Conservation (phyloP, 2,797 vertebrate species). For the Notolabrus celidotus region DNA sequence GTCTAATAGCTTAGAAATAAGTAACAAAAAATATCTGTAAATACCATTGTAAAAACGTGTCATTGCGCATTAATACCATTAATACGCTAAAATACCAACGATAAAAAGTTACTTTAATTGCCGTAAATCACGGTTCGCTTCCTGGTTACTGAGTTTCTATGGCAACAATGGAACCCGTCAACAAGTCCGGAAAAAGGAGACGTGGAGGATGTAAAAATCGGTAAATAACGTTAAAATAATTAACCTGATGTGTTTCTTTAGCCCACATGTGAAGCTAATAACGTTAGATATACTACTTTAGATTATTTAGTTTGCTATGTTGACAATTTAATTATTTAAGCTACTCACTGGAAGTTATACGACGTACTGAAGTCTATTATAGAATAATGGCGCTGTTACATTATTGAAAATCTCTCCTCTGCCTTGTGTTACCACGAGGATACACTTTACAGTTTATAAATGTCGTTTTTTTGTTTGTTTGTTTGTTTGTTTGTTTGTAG, state of each 20-base stretch:
- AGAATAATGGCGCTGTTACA: background rate
- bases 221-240: constrained; percentile 21
- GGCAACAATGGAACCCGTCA: constrained; percentile 58
- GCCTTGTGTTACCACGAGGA: too few species aligned
- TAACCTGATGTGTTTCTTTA: background rate
- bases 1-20: too few species aligned
- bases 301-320: too few species aligned
- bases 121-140: constrained; percentile 6
- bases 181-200: constrained; percentile 51
- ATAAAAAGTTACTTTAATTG: background rate
- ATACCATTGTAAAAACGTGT: too few species aligned
- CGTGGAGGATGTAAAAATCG: constrained; percentile 28
- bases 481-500: too few species aligned
- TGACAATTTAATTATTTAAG: background rate
- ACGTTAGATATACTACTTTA: too few species aligned
- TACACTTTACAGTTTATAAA: background rate
- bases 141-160: constrained; percentile 34
- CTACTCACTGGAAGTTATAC: too few species aligned
- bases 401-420: background rate
- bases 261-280: too few species aligned
- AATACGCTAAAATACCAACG: too few species aligned
- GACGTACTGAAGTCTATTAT: too few species aligned
- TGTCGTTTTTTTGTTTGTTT: background rate
- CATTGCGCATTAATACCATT: too few species aligned
- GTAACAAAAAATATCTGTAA: too few species aligned